Evolutionary conservation across 2,888 invertebrate genomes (phyloP).

Genomic region (Fragum sueziense): DNA sequence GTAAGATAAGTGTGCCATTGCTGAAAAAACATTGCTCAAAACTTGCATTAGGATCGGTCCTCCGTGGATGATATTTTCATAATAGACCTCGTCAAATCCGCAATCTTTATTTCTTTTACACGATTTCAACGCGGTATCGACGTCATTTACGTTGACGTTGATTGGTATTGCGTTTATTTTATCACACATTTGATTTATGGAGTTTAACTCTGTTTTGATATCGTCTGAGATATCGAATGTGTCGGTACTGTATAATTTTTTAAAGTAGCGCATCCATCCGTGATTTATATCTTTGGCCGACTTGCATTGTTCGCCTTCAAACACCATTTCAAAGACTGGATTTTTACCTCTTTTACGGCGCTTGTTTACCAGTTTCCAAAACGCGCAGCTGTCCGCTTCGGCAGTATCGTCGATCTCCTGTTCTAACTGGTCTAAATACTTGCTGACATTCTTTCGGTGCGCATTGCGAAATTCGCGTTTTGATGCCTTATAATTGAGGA

Average conservation of each 20-base stretch:
- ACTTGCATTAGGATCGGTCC: background rate
- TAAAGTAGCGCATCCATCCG: background rate
- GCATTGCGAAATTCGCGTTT: conserved; percentile 7
- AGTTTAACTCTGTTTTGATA: background rate
- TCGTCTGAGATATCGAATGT: background rate
- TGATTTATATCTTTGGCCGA: too few species aligned
- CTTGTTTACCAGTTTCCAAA: too few species aligned
- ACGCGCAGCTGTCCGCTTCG: background rate
- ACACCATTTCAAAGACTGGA: too few species aligned
- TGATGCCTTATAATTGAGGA: background rate
- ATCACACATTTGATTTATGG: too few species aligned
- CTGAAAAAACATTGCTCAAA: background rate
- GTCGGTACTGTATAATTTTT: background rate
- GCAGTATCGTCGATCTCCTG: conserved; percentile 6
- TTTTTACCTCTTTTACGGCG: too few species aligned
- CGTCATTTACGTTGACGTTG: background rate
- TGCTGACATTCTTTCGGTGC: background rate
- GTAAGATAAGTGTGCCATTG: background rate
- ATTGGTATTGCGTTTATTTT: too few species aligned
- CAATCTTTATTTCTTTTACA: conserved; percentile 2
- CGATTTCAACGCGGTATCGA: background rate
- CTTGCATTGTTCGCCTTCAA: background rate
- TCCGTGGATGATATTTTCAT: background rate
- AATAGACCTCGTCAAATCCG: background rate
- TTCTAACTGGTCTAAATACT: conserved; percentile 1